A percentile compares a stretch with the other conserved stretches of the same genome.
phyloP scores from a whole-genome alignment of 2,113 vertebrate genomes.

The Sander vitreus region DNA sequence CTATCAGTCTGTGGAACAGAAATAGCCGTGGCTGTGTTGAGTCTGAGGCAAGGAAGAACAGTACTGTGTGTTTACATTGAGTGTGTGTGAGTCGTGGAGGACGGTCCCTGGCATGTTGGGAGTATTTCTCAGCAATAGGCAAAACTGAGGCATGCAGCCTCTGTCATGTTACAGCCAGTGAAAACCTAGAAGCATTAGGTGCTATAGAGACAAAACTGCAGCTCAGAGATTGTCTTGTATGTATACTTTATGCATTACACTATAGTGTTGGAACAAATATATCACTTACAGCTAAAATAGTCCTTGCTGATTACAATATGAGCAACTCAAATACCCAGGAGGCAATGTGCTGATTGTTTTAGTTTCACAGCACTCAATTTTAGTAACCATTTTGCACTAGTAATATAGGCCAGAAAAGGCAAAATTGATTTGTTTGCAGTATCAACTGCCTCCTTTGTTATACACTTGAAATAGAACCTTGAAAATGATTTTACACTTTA shows the following conservation, averaged over 20 bases:
- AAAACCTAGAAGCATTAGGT: constrained; percentile 16
- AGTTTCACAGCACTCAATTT: constrained; percentile 65
- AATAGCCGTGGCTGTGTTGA: constrained; percentile 84
- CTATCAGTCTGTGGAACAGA: constrained; percentile 90
- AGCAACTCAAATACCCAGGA: constrained; percentile 54
- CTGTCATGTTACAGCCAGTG: constrained; percentile 45
- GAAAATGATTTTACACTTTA: constrained; percentile 75
- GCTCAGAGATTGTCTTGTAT: constrained; percentile 32
- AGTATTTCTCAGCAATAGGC: constrained; percentile 71
- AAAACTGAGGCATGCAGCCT: constrained; percentile 53
- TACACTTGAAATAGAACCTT: constrained; percentile 75
- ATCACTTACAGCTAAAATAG: constrained; percentile 50
- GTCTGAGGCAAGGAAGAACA: constrained; percentile 69
- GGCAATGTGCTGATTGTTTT: constrained; percentile 59
- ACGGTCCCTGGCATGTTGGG: constrained; percentile 72
- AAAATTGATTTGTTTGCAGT: constrained; percentile 76
- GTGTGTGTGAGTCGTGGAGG: constrained; percentile 57
- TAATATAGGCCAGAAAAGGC: constrained; percentile 65
- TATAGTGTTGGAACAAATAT: constrained; percentile 3
- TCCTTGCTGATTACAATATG: constrained; percentile 48
- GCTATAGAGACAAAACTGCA: constrained; percentile 23
- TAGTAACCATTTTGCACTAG: constrained; percentile 66
- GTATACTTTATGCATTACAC: constrained; percentile 21
- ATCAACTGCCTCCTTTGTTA: constrained; percentile 79
- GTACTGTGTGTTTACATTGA: constrained; percentile 70